These are phyloP conservation scores for Charadrius vociferus DNA, from an alignment of 2,113 vertebrate genomes.

Conservation along the genomic window DNA sequence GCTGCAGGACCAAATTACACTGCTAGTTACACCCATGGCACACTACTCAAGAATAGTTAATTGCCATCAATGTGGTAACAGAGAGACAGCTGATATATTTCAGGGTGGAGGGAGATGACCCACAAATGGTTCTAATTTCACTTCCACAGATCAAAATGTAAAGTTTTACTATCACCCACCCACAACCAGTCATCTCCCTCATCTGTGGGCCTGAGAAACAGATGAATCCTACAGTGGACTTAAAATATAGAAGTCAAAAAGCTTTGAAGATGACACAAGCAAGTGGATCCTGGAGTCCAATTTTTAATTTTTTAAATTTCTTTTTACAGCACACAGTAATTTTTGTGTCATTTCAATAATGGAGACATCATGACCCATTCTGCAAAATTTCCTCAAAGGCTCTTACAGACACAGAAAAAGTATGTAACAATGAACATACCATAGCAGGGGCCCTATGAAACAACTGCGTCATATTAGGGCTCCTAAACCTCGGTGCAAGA, in stretches of 20 bases:
- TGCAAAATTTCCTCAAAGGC: background rate
- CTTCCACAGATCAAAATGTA: background rate
- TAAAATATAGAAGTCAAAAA: background rate
- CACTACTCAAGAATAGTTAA: no score
- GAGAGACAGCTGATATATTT: background rate
- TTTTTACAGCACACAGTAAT: background rate
- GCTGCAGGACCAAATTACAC: background rate
- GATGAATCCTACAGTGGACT: background rate
- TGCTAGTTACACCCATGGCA: background rate
- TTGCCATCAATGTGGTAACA: background rate
- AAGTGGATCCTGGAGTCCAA: background rate
- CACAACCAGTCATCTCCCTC: background rate
- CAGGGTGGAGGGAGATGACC: rapidly evolving
- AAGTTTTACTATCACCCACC: background rate
- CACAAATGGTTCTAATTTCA: background rate
- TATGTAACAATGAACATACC: rapidly evolving
- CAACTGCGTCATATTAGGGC: background rate
- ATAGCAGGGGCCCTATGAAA: background rate
- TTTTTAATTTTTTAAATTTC: no score
- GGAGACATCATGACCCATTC: background rate
- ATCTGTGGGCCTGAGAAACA: background rate
- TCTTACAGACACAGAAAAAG: background rate
- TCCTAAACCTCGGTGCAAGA: background rate
- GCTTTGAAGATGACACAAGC: background rate
- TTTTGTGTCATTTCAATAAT: background rate